These are phyloP conservation scores for Suricata suricatta DNA, from an alignment of 2,113 vertebrate genomes.

Conservation along the genomic window DNA sequence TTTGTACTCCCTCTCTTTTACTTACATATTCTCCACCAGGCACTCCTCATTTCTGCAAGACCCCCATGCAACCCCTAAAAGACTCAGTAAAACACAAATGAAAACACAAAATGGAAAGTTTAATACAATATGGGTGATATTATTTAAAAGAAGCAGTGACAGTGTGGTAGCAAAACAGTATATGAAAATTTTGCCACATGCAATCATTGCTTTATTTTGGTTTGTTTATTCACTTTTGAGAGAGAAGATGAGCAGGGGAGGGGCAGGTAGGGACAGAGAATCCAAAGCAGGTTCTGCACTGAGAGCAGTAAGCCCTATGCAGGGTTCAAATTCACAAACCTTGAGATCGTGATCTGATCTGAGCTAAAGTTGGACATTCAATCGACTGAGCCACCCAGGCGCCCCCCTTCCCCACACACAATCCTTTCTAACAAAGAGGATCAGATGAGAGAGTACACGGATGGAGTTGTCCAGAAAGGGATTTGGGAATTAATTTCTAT, in stretches of 20 bases:
- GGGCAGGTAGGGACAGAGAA: no score
- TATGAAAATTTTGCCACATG: background rate
- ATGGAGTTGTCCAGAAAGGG: background rate
- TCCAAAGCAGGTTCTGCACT: no score
- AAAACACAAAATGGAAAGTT: constrained; percentile 32
- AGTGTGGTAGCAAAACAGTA: background rate
- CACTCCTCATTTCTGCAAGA: background rate
- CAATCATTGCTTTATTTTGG: background rate
- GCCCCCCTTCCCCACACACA: background rate
- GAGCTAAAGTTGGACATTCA: no score
- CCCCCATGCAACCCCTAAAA: background rate
- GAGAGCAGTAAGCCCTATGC: no score
- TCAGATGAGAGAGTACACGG: background rate
- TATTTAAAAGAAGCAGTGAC: background rate
- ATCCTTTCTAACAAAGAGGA: background rate
- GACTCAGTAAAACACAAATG: constrained; percentile 25
- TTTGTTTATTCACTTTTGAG: no score
- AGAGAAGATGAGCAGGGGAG: no score
- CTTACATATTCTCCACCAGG: background rate
- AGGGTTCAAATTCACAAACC: no score
- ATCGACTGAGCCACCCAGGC: no score
- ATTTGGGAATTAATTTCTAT: background rate
- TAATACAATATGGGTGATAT: background rate
- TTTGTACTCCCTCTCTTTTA: background rate
- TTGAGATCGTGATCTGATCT: no score